Conservation (phyloP, 35 echinoderm and acorn worm genomes). For the Stichopus chloronotus region DNA sequence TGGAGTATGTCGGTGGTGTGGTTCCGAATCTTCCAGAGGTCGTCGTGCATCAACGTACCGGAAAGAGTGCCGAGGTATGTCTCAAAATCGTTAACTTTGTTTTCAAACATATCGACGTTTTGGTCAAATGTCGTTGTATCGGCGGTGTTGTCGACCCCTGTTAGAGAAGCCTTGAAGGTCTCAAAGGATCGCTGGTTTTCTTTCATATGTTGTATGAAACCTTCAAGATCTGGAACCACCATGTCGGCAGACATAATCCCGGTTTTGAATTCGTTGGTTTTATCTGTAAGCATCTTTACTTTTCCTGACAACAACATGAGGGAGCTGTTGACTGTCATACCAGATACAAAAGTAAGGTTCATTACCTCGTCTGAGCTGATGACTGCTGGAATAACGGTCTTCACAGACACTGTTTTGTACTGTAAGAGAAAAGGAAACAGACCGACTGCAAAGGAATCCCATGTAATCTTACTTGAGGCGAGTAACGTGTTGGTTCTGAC, state of each 20-base stretch:
- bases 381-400: slow-evolving; percentile 37
- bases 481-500: too few relatives aligned
- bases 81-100: slow-evolving; percentile 25
- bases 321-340: slow-evolving; percentile 68
- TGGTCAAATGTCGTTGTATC: slow-evolving; percentile 12
- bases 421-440: slow-evolving; percentile 43
- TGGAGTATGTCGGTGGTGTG: slow-evolving; percentile 21
- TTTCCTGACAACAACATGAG: slow-evolving; percentile 64
- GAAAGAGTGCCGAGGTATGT: slow-evolving; percentile 38
- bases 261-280: slow-evolving; percentile 70
- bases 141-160: background rate
- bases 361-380: slow-evolving; percentile 64
- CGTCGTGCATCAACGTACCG: slow-evolving; percentile 14
- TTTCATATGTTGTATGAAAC: slow-evolving; percentile 61
- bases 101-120: background rate
- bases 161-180: background rate
- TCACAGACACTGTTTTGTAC: slow-evolving; percentile 79
- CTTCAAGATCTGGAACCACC: slow-evolving; percentile 65
- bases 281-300: slow-evolving; percentile 57
- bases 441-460: background rate
- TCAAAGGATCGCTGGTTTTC: slow-evolving; percentile 9
- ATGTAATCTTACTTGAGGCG: background rate
- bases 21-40: slow-evolving; percentile 28
- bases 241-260: slow-evolving; percentile 39
- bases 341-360: slow-evolving; percentile 77